Evolutionary conservation across 2,888 invertebrate genomes (phyloP).

Genomic region (Habrosyne pyritoides): DNA sequence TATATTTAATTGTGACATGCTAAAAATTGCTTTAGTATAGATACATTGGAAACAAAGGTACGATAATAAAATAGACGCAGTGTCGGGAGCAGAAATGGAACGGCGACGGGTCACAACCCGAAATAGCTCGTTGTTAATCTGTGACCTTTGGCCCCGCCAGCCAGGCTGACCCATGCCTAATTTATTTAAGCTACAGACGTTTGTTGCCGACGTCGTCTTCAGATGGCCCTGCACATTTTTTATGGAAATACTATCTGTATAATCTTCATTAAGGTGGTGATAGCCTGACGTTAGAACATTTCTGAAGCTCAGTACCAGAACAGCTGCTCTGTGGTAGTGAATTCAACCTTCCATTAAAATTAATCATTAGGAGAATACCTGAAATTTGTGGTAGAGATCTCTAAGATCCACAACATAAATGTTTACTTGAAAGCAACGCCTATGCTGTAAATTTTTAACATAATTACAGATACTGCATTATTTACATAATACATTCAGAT

Average conservation of each 20-base stretch:
- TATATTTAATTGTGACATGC: background rate
- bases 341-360: background rate
- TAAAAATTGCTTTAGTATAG: conserved; percentile 19
- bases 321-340: conserved; percentile 31
- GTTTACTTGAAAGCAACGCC: no score
- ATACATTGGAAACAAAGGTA: conserved; percentile 36
- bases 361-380: no score
- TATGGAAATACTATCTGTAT: conserved; percentile 27
- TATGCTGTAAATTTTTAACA: no score
- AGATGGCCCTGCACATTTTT: conserved; percentile 20
- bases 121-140: conserved; percentile 75
- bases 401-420: no score
- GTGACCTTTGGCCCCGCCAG: conserved; percentile 67
- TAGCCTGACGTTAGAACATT: conserved; percentile 17
- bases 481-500: no score
- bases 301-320: conserved; percentile 45
- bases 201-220: conserved; percentile 39
- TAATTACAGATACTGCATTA: no score
- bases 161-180: conserved; percentile 65
- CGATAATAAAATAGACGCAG: conserved; percentile 48
- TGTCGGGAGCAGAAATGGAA: conserved; percentile 61
- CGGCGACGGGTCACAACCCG: conserved; percentile 63
- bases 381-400: no score
- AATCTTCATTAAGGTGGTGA: no score
- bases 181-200: conserved; percentile 65